Base-by-base conservation (phyloP, 1,140 invertebrate species). In the Platorchestia sp. region DNA sequence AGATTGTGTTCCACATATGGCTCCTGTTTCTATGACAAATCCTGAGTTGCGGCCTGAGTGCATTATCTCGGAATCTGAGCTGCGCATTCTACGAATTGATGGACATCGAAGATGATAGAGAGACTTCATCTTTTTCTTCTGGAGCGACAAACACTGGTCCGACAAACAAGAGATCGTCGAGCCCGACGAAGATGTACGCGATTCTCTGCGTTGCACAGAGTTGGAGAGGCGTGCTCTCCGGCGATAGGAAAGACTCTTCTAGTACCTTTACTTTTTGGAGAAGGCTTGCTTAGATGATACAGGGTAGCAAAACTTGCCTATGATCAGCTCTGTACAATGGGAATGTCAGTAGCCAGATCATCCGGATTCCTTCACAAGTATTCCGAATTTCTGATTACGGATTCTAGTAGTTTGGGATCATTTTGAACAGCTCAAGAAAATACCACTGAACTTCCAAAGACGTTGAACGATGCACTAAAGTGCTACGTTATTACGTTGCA, bases 11-110 rank as follows among this genome's bases (percentile, higher is more conserved):
- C 59, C 59, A 22, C 59, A 75, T 75, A 75, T 75, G 59, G 59
- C 59, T 75, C 59, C 59, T 75, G 59, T 75, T 75, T 75, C 59
- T 75, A 75, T 75, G 59, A 75, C 59, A 75, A 75, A 75, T 75
- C 59, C 59, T 27, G 47, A 75, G 59, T 75, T 75, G 59, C 59
- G 36, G 59, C 59, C 59, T 22, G 59, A 75, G 59, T 75, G 59
- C 59, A 75, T 75, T 75, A 75, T 75, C 59, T 75, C 27, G 27
- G 59, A 75, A 75, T 75, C 59, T 75, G 14, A 27, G 59, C 59
- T 3, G 59, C 27, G 59, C 59, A 75, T 75, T 75, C 59, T 75
- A 75, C 59, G 59, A 75, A 75, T 75, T 75, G 59, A 75, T 36
- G 59, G 27, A 75, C 59, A 75, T 75, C 59, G 59, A 75, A 75